These are phyloP conservation scores for Epinephelus coioides DNA, from an alignment of 2,797 vertebrate species.

Conservation along the genomic window DNA sequence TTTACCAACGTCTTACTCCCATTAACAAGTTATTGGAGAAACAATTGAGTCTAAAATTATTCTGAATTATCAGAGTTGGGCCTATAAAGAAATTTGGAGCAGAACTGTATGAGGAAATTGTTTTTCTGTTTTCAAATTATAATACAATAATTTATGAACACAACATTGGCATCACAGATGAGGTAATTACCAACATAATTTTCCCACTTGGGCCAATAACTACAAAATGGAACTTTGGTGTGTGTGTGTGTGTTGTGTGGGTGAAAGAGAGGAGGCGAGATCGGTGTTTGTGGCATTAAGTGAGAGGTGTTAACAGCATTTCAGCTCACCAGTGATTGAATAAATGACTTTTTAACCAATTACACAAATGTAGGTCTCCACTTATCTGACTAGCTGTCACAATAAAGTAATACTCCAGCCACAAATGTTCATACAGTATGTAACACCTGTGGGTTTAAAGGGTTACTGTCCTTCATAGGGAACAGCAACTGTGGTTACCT, in stretches of 20 bases:
- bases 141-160: constrained; percentile 32
- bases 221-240: constrained; percentile 13
- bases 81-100: constrained; percentile 21
- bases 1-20: neutral
- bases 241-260: neutral
- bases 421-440: neutral
- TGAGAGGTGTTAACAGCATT: neutral
- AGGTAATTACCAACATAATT: constrained; percentile 46
- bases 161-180: constrained; percentile 32
- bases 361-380: constrained; percentile 3
- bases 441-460: neutral
- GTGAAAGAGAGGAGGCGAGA: neutral
- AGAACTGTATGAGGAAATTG: constrained; percentile 17
- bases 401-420: neutral
- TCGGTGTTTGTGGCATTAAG: constrained; percentile 2
- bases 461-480: neutral
- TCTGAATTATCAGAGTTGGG: constrained; percentile 25
- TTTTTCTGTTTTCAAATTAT: constrained; percentile 46
- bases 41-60: constrained; percentile 24
- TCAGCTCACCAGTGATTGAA: neutral
- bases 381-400: neutral
- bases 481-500: neutral
- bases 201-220: constrained; percentile 28
- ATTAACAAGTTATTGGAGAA: constrained; percentile 21
- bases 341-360: constrained; percentile 7